Conservation (phyloP, 2,888 invertebrate species). For the Glomeris marginata region DNA sequence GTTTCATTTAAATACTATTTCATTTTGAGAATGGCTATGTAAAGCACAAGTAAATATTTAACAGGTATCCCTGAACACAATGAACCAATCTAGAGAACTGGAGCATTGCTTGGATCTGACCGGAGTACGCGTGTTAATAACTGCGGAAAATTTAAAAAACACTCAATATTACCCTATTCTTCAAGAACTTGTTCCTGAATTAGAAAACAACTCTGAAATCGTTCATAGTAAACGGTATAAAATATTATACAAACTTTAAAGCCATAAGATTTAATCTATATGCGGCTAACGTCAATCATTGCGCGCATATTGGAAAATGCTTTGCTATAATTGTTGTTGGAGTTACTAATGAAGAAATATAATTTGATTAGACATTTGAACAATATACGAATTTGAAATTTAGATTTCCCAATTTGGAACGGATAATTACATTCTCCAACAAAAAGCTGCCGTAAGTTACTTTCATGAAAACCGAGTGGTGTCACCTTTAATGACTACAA, state of each 20-base stretch:
- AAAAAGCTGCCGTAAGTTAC: slow-evolving; percentile 39
- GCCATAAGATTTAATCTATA: too few relatives aligned
- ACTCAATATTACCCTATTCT: slow-evolving; percentile 52
- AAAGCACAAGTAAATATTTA: slow-evolving; percentile 16
- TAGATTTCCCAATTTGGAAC: slow-evolving; percentile 36
- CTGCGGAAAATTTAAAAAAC: slow-evolving; percentile 43
- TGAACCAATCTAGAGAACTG: slow-evolving; percentile 51
- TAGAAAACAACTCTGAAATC: slow-evolving; percentile 24
- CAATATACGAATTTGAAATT: slow-evolving; percentile 25
- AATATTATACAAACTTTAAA: too few relatives aligned
- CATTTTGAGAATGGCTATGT: background rate
- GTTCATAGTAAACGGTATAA: too few relatives aligned
- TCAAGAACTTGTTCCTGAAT: slow-evolving; percentile 41
- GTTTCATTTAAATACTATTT: slow-evolving; percentile 8
- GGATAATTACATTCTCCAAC: slow-evolving; percentile 42
- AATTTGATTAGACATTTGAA: too few relatives aligned
- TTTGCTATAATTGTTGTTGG: too few relatives aligned
- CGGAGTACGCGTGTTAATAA: slow-evolving; percentile 47
- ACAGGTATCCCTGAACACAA: slow-evolving; percentile 60
- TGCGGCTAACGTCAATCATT: too few relatives aligned
- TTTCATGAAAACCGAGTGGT: background rate
- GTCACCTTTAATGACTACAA: background rate
- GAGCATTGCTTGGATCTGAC: slow-evolving; percentile 56
- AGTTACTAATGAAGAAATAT: too few relatives aligned
- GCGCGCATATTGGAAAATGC: too few relatives aligned